phyloP scores from a whole-genome alignment of 2,797 vertebrate species.

The Ctenochaetus hawaiiensis region DNA sequence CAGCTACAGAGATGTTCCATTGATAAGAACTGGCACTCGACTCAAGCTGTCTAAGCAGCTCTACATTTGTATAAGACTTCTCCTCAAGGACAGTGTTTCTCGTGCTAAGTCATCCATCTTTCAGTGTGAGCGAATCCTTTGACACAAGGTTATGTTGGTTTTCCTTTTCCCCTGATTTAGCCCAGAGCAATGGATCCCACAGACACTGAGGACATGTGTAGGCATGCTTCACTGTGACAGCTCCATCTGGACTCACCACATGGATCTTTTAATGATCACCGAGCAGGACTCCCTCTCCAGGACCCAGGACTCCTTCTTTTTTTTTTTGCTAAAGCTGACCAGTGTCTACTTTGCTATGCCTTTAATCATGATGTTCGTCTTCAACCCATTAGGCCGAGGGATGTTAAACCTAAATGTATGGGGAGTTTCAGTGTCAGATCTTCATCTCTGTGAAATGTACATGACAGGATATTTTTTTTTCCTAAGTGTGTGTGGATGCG shows the following conservation, averaged over 20 bases:
- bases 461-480: slow-evolving; percentile 33
- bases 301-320: slow-evolving; percentile 45
- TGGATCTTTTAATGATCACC: slow-evolving; percentile 72
- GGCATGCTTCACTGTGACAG: slow-evolving; percentile 74
- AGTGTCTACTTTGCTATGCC: slow-evolving; percentile 42
- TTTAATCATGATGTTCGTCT: slow-evolving; percentile 47
- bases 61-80: slow-evolving; percentile 42
- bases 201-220: slow-evolving; percentile 59
- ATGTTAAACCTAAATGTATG: slow-evolving; percentile 50
- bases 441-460: slow-evolving; percentile 63
- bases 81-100: slow-evolving; percentile 49
- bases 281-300: slow-evolving; percentile 68
- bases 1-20: slow-evolving; percentile 26
- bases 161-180: slow-evolving; percentile 49
- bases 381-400: slow-evolving; percentile 19
- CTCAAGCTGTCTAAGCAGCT: slow-evolving; percentile 29
- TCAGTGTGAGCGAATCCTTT: slow-evolving; percentile 61
- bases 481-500: slow-evolving; percentile 26
- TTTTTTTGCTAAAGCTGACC: slow-evolving; percentile 48
- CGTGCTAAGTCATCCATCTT: slow-evolving; percentile 56
- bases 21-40: slow-evolving; percentile 27
- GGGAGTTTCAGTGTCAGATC: slow-evolving; percentile 56
- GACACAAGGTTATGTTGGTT: slow-evolving; percentile 68
- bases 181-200: slow-evolving; percentile 64
- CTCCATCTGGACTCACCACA: slow-evolving; percentile 76